phyloP scores from a whole-genome alignment of 2,888 invertebrate genomes.

The Athalia circularis region DNA sequence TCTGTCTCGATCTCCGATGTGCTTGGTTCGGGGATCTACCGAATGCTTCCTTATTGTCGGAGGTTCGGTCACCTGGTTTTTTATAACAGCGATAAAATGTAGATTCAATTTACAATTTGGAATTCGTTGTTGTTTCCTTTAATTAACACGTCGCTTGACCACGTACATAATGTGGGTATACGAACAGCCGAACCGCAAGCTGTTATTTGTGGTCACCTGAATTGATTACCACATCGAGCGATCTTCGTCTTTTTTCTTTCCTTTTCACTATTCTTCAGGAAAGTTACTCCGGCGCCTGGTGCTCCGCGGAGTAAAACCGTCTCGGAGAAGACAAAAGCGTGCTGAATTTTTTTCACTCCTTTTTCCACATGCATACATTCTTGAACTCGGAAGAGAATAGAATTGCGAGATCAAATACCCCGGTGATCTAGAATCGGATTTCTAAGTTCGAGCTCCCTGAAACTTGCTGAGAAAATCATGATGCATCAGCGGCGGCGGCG shows the following conservation, averaged over 20 bases:
- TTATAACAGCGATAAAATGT: constrained; percentile 22
- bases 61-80: constrained; percentile 35
- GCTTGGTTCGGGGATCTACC: constrained; percentile 4
- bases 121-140: constrained; percentile 5
- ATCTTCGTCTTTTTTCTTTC: too few species aligned
- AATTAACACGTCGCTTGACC: constrained; percentile 40
- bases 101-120: constrained; percentile 24
- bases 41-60: not conserved
- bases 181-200: not conserved
- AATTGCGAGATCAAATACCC: too few species aligned
- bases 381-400: too few species aligned
- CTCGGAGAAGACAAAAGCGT: too few species aligned
- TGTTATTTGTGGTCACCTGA: not conserved
- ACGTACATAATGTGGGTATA: too few species aligned
- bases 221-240: not conserved
- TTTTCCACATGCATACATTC: too few species aligned
- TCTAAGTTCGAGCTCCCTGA: too few species aligned
- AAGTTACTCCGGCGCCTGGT: too few species aligned
- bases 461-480: constrained; percentile 39
- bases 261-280: too few species aligned
- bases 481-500: not conserved
- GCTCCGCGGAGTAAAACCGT: too few species aligned
- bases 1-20: not conserved
- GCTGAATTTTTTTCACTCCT: too few species aligned
- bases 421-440: too few species aligned